Conservation (phyloP, 2,797 vertebrate genomes). For the Sardinella longiceps region DNA sequence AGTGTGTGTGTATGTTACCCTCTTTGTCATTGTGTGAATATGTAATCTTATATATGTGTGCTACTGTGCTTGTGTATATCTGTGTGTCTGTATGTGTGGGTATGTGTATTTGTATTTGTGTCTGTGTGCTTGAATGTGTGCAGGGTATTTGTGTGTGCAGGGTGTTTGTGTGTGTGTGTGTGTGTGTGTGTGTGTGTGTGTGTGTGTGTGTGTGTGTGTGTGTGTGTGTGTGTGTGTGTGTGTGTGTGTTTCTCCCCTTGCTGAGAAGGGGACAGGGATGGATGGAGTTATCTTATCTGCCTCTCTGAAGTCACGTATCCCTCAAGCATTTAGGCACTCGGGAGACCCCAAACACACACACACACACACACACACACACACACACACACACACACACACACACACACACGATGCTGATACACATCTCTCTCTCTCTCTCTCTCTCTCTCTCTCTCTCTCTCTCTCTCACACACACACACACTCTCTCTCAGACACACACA, state of each 20-base stretch:
- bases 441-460: too few relatives aligned
- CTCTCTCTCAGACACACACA: constrained; percentile 30
- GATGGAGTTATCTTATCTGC: not conserved
- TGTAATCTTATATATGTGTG: too few relatives aligned
- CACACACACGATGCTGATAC: constrained; percentile 15
- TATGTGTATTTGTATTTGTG: too few relatives aligned
- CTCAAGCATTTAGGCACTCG: not conserved
- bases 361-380: not conserved
- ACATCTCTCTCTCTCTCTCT: too few relatives aligned
- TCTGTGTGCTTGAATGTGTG: not conserved
- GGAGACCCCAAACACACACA: not conserved
- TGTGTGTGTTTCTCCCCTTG: not conserved
- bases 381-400: not conserved
- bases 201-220: not conserved
- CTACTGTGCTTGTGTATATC: too few relatives aligned
- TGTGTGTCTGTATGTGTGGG: not conserved
- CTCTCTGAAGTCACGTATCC: not conserved
- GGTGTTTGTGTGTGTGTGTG: not conserved
- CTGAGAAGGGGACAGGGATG: not conserved
- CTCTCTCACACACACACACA: not conserved
- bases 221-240: not conserved
- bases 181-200: not conserved
- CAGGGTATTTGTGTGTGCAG: too few relatives aligned
- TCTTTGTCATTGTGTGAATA: too few relatives aligned
- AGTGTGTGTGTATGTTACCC: too few relatives aligned